phyloP scores from a whole-genome alignment of 2,888 invertebrate species.

The Galeopsomyia nigrocyanea region DNA sequence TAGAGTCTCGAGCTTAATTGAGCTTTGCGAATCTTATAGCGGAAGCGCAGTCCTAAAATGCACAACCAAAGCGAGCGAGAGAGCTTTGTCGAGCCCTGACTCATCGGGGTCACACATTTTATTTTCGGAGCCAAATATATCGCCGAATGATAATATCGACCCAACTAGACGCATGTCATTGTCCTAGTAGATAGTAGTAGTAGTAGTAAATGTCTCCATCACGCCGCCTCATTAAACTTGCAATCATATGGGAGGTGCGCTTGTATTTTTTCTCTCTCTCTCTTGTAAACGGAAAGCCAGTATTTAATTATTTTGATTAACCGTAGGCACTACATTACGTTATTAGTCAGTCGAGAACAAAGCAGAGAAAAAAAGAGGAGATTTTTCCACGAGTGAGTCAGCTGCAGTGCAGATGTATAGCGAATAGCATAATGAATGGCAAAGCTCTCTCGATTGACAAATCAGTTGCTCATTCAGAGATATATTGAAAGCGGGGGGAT shows the following conservation, averaged over 20 bases:
- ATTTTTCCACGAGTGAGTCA: too few species aligned
- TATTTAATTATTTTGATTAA: too few species aligned
- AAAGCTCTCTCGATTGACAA: background rate
- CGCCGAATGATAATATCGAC: constrained; percentile 17
- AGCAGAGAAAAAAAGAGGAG: too few species aligned
- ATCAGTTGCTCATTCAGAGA: background rate
- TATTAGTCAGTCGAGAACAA: too few species aligned
- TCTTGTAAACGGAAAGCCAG: too few species aligned
- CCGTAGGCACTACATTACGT: too few species aligned
- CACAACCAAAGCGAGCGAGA: constrained; percentile 21
- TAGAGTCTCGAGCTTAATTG: constrained; percentile 17
- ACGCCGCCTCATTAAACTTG: background rate
- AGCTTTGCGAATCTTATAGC: background rate
- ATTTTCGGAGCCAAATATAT: constrained; percentile 19
- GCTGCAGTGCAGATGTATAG: too few species aligned
- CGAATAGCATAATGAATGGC: too few species aligned
- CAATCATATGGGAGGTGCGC: background rate
- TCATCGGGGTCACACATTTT: constrained; percentile 31
- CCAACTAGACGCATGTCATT: constrained; percentile 2
- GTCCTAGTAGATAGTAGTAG: background rate
- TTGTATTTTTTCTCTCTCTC: background rate
- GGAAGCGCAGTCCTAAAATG: constrained; percentile 1
- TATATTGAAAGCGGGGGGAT: background rate
- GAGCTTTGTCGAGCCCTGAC: constrained; percentile 16
- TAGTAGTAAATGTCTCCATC: too few species aligned